Conservation (phyloP, 2,888 invertebrate species). For the Oxytorus armatus region DNA sequence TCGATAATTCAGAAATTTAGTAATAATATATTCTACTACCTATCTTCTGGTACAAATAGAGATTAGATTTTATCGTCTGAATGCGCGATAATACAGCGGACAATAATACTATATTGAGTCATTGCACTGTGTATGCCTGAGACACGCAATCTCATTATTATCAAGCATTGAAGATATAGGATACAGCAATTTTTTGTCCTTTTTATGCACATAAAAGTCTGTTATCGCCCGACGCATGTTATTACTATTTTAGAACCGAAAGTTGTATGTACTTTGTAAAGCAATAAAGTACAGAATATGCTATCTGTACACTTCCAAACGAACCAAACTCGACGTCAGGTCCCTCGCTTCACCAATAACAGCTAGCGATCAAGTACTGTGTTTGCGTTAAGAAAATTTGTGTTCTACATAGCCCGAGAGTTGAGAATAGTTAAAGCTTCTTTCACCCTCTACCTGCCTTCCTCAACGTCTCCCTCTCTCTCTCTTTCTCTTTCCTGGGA, state of each 20-base stretch:
- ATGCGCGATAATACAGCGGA: not conserved
- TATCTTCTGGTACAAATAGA: not conserved
- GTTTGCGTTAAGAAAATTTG: constrained; percentile 77
- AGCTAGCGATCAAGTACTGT: constrained; percentile 77
- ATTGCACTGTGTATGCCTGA: not conserved
- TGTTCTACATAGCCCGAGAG: constrained; percentile 29
- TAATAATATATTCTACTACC: not conserved
- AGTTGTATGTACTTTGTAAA: constrained; percentile 42
- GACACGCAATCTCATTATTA: constrained; percentile 1
- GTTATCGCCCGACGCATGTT: constrained; percentile 8
- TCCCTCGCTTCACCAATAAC: constrained; percentile 73
- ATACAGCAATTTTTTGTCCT: not conserved
- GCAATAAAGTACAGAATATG: constrained; percentile 47
- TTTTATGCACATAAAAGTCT: not conserved
- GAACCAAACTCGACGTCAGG: constrained; percentile 66
- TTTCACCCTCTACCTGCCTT: not conserved
- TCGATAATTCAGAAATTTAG: not conserved
- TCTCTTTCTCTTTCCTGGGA: constrained; percentile 11
- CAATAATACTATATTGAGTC: not conserved
- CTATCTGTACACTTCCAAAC: constrained; percentile 25
- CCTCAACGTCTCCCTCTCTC: not conserved
- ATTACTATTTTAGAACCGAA: constrained; percentile 23
- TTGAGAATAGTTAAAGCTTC: constrained; percentile 26
- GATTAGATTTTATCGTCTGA: not conserved
- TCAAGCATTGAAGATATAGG: constrained; percentile 12